Percentiles rank a stretch among this genome's conserved stretches.
Conservation (phyloP, 2,797 vertebrate species). For the Lagorchestes hirsutus region DNA sequence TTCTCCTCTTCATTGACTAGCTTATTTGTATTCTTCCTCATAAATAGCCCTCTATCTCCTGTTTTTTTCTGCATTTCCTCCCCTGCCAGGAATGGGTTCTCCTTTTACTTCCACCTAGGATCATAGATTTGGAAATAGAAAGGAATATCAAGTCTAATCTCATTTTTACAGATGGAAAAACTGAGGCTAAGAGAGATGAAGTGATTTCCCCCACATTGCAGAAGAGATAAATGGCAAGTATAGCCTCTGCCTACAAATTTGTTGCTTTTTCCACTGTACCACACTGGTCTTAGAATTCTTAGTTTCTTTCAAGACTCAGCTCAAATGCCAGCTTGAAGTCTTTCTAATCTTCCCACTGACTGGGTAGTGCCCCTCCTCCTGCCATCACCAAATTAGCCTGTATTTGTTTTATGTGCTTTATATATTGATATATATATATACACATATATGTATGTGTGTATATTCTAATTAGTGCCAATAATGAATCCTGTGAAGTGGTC, state of each 20-base stretch:
- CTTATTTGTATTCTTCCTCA: neutral
- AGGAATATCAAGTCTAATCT: neutral
- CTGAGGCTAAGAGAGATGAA: neutral
- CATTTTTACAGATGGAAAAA: neutral
- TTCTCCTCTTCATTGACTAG: neutral
- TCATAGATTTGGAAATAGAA: neutral
- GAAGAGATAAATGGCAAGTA: neutral
- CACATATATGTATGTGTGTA: neutral
- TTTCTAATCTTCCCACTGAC: neutral
- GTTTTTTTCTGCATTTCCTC: neutral
- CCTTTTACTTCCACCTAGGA: neutral
- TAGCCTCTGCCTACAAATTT: neutral
- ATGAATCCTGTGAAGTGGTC: neutral
- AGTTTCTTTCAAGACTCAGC: neutral
- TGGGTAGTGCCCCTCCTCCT: neutral
- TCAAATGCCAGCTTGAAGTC: neutral
- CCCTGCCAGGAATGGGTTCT: neutral
- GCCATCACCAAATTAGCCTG: neutral
- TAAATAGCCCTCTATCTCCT: neutral
- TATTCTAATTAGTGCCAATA: neutral
- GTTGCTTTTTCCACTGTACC: neutral
- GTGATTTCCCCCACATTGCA: neutral
- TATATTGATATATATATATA: neutral
- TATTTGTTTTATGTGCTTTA: neutral
- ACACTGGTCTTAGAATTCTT: neutral